Percentiles rank a stretch among this genome's conserved stretches.
phyloP scores from a whole-genome alignment of 2,888 invertebrate species.

The Cataglyphis altisquamis region DNA sequence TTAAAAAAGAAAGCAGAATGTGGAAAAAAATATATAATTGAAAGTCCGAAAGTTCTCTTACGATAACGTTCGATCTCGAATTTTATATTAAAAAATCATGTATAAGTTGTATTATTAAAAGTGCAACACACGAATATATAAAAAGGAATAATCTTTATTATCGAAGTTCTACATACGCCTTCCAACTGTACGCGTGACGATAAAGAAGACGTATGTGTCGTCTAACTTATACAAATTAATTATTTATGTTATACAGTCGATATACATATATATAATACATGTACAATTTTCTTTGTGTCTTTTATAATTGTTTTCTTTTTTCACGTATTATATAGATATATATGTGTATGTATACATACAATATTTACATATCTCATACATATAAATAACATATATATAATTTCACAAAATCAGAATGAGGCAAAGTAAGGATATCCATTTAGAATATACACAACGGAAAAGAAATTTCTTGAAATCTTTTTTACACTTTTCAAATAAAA shows the following conservation, averaged over 20 bases:
- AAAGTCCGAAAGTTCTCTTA: too few relatives aligned
- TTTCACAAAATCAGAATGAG: neutral
- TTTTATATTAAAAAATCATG: too few relatives aligned
- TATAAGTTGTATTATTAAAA: neutral
- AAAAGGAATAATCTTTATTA: slow-evolving; percentile 81
- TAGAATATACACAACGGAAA: too few relatives aligned
- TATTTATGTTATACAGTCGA: slow-evolving; percentile 51
- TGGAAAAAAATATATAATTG: too few relatives aligned
- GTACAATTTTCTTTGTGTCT: slow-evolving; percentile 60
- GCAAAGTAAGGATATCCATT: neutral
- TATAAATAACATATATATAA: too few relatives aligned
- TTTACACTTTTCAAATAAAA: too few relatives aligned
- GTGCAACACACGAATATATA: slow-evolving; percentile 33
- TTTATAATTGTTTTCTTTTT: slow-evolving; percentile 13
- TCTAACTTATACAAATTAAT: slow-evolving; percentile 46
- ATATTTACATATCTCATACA: slow-evolving; percentile 49
- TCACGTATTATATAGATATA: neutral
- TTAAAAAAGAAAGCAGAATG: too few relatives aligned
- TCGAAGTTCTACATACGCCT: slow-evolving; percentile 76
- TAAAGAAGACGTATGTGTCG: slow-evolving; percentile 59
- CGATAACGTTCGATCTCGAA: too few relatives aligned
- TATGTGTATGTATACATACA: slow-evolving; percentile 13
- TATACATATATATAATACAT: slow-evolving; percentile 51
- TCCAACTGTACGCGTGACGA: slow-evolving; percentile 59
- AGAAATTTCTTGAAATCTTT: too few relatives aligned